A percentile compares a stretch with the other conserved stretches of the same genome.
Conservation (phyloP, 64 coral and sea anemone species). For the Acropora tenuis region DNA sequence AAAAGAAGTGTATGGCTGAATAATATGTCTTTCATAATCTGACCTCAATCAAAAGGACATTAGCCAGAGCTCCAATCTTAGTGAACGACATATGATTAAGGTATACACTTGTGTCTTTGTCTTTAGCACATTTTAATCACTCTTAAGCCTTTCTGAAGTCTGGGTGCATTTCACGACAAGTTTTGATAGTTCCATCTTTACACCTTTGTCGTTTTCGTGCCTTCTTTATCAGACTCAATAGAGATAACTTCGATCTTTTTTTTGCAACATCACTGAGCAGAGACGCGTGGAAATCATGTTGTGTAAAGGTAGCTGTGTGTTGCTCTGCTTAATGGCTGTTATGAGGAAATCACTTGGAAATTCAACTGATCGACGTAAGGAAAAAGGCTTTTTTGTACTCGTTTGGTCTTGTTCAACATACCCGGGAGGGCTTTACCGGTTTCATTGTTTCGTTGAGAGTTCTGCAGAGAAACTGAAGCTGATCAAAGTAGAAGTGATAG, state of each 20-base stretch:
- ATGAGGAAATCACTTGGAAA: background rate
- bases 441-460: too few species aligned
- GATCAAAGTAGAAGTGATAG: background rate
- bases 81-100: background rate
- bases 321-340: background rate
- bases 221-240: background rate
- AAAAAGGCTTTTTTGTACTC: background rate
- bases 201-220: background rate
- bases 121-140: background rate
- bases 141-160: background rate
- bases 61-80: slow-evolving; percentile 4
- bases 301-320: background rate
- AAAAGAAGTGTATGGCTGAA: too few species aligned
- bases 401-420: background rate
- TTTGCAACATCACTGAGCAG: background rate
- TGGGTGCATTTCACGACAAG: background rate
- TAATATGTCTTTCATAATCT: background rate
- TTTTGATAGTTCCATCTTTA: background rate
- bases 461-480: too few species aligned
- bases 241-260: too few species aligned
- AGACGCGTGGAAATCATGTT: background rate
- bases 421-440: too few species aligned
- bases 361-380: background rate
- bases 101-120: slow-evolving; percentile 34
- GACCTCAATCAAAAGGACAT: slow-evolving; percentile 10